These are phyloP conservation scores for Drosophila persimilis DNA, from an alignment of 1,140 invertebrate species.

Conservation along the genomic window DNA sequence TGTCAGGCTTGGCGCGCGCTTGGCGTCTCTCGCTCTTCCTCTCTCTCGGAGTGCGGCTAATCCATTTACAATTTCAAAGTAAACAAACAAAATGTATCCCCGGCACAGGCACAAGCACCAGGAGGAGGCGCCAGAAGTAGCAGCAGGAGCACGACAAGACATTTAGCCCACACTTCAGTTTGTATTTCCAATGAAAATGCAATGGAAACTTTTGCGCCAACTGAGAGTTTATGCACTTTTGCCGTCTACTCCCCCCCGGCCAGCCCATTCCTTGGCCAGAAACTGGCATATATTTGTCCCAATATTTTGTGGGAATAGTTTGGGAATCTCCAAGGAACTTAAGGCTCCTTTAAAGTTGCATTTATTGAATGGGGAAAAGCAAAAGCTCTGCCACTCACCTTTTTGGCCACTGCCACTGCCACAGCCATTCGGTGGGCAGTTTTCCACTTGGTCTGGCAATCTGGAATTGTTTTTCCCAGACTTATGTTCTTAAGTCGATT, in stretches of 20 bases:
- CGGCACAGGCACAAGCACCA: conserved; percentile 26
- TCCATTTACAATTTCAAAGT: conserved; percentile 80
- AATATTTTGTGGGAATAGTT: too few relatives aligned
- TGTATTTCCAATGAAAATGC: conserved; percentile 61
- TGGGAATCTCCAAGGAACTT: conserved; percentile 12
- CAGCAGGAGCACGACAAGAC: conserved; percentile 38
- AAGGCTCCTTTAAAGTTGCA: conserved; percentile 30
- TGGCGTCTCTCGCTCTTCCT: background rate
- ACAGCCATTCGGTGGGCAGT: conserved; percentile 29
- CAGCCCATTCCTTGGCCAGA: background rate
- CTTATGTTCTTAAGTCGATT: conserved; percentile 46
- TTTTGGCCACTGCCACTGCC: too few relatives aligned
- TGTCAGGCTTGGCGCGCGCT: conserved; percentile 68
- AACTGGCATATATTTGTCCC: background rate
- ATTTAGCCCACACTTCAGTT: conserved; percentile 39
- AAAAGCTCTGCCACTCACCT: conserved; percentile 16
- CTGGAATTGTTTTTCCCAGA: conserved; percentile 41
- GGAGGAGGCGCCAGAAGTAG: background rate
- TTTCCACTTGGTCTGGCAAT: conserved; percentile 1
- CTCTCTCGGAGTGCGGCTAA: conserved; percentile 56
- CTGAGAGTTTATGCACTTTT: conserved; percentile 46
- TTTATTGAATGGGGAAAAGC: conserved; percentile 35
- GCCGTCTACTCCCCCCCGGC: background rate
- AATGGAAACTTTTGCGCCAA: conserved; percentile 47
- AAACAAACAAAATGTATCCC: conserved; percentile 74